Percentiles rank a stretch among this genome's conserved stretches.
These are phyloP conservation scores for Sebastes cheni DNA, from an alignment of 2,797 vertebrate genomes.

Conservation along the genomic window DNA sequence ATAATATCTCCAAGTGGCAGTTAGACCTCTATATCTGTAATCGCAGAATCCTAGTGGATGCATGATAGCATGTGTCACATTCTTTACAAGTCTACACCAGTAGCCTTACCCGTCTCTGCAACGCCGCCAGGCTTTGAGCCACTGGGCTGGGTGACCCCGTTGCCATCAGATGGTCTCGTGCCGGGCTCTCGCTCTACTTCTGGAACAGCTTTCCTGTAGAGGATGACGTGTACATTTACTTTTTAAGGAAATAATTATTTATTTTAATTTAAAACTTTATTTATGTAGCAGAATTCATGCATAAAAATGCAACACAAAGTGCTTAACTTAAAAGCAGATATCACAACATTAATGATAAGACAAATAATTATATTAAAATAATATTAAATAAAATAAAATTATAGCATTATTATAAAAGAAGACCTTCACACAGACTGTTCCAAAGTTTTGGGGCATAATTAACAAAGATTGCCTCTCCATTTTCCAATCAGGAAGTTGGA, in stretches of 20 bases:
- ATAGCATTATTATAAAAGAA: no score
- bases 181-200: not conserved
- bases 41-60: not conserved
- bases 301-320: no score
- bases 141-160: not conserved
- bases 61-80: not conserved
- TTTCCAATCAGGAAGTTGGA: no score
- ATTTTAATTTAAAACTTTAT: no score
- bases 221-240: not conserved
- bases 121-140: not conserved
- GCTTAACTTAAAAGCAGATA: no score
- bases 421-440: no score
- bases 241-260: not conserved
- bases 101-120: conserved; percentile 41
- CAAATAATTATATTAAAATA: no score
- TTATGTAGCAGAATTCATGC: no score
- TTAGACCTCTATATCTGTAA: not conserved
- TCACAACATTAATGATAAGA: no score
- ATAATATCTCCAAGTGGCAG: not conserved
- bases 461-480: no score
- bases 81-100: not conserved
- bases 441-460: no score
- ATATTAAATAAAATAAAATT: no score
- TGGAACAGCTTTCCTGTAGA: conserved; percentile 41
- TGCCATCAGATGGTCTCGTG: conserved; percentile 1